These are phyloP conservation scores for Xenopus tropicalis DNA, from an alignment of 2,113 vertebrate species.

Conservation along the genomic window DNA sequence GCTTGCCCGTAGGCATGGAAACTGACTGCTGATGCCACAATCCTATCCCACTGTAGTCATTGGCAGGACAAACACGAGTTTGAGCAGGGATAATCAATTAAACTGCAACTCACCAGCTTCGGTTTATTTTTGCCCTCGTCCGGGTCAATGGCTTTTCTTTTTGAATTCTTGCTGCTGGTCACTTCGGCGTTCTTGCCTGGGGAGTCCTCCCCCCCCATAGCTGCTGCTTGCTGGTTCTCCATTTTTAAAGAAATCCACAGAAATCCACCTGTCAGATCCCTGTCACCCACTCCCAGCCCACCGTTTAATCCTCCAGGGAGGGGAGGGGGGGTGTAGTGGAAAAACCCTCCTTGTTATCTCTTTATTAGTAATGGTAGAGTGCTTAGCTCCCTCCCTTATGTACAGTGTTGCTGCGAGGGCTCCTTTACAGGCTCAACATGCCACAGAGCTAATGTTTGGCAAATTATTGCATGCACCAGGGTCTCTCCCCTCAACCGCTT, in stretches of 20 bases:
- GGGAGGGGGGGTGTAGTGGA: background rate
- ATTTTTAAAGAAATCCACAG: conserved; percentile 19
- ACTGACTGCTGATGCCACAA: conserved; percentile 34
- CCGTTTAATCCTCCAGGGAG: background rate
- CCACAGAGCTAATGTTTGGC: background rate
- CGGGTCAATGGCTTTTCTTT: conserved; percentile 15
- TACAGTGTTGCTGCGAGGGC: background rate
- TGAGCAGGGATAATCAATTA: background rate
- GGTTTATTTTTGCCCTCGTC: conserved; percentile 40
- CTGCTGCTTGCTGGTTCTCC: conserved; percentile 29
- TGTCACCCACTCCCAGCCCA: conserved; percentile 21
- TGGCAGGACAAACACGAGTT: background rate
- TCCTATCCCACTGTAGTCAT: background rate
- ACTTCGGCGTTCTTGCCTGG: conserved; percentile 18
- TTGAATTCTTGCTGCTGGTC: conserved; percentile 9
- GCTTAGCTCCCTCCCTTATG: background rate
- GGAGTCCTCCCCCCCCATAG: conserved; percentile 15
- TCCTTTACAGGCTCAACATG: conserved; percentile 9
- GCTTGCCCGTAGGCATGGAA: conserved; percentile 42
- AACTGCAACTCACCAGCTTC: conserved; percentile 32
- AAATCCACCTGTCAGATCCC: conserved; percentile 2
- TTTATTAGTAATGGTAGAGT: conserved; percentile 4
- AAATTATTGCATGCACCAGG: background rate
- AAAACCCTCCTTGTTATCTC: conserved; percentile 10
- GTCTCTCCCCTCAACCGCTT: background rate